Evolutionary conservation across 2,888 invertebrate genomes (phyloP), one percentile per base, ranked within the genome.

Genomic region (Sesia bembeciformis): DNA sequence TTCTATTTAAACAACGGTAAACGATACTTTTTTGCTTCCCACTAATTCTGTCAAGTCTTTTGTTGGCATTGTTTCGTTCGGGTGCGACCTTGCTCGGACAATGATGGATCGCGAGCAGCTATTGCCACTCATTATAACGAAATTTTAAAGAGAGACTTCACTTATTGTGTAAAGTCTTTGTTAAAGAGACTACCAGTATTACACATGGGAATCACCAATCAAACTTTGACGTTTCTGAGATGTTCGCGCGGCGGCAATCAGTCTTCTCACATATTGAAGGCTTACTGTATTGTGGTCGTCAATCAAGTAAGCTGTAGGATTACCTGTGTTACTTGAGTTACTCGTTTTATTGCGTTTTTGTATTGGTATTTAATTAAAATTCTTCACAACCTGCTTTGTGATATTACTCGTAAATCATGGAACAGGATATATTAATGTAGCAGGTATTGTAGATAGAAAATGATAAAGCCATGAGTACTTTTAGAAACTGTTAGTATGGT

Each of bases 131-230:
- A 65, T 70, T 66, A 68, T 65, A 65, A 58, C 57, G 61, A 65
- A 66, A 57, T 58, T 59, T 57, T 54, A 58, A 58, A 55, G 56
- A 71, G 72, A 76, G 67, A 70, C 70, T 67, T 68, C 60, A 52
- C 51, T 51, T 58, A 53, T 54, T 53, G 49, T 53, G 51, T 52
- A 54, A 49, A 53, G 52, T 49, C 54, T 55, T 55, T 55, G 56
- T 56, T 53, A 53, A 7, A 65, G 60, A 68, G 70, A 78, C 88
- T 89, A 85, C 88, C 74, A 75, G 89, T 87, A 82, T 88, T 89
- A 89, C 89, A 88, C 88, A 84, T 85, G 89, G 89, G 89, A 85
- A 81, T 78, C 73, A 88, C 87, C 87, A 84, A 89, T 89, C 88
- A 88, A 79, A 78, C 52, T 65, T 74, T 85, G 87, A 87, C 86